Evolutionary conservation across 2,113 vertebrate species (phyloP).

Genomic region (Panthera uncia): DNA sequence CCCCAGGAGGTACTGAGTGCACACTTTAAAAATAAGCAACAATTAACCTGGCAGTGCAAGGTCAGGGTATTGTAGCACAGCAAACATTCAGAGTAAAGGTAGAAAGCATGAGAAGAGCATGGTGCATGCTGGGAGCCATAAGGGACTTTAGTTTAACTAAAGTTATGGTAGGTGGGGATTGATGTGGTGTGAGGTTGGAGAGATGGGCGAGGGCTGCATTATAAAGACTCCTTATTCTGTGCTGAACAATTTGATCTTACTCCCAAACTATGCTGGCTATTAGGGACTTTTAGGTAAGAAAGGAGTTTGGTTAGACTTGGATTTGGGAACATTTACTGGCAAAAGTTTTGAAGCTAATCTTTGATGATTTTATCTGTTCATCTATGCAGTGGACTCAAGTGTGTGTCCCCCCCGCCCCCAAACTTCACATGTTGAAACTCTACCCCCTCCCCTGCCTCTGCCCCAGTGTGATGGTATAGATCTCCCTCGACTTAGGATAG

Average conservation of each 20-base stretch:
- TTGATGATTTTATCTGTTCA: neutral
- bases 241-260: neutral
- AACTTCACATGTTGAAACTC: neutral
- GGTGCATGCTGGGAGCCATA: neutral
- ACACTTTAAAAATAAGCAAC: neutral
- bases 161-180: neutral
- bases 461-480: neutral
- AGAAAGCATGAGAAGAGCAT: neutral
- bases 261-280: neutral
- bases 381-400: neutral
- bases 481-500: neutral
- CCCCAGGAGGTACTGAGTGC: neutral
- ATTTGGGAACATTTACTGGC: neutral
- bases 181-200: neutral
- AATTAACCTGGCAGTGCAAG: neutral
- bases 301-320: neutral
- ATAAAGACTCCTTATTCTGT: neutral
- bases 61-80: neutral
- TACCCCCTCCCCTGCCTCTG: neutral
- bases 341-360: neutral
- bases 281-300: slow-evolving; percentile 6
- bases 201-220: neutral
- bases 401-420: neutral
- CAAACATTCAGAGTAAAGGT: neutral
- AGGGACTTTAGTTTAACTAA: neutral